These are phyloP conservation scores for Staurois parvus DNA, from an alignment of 2,797 vertebrate species.

Conservation along the genomic window DNA sequence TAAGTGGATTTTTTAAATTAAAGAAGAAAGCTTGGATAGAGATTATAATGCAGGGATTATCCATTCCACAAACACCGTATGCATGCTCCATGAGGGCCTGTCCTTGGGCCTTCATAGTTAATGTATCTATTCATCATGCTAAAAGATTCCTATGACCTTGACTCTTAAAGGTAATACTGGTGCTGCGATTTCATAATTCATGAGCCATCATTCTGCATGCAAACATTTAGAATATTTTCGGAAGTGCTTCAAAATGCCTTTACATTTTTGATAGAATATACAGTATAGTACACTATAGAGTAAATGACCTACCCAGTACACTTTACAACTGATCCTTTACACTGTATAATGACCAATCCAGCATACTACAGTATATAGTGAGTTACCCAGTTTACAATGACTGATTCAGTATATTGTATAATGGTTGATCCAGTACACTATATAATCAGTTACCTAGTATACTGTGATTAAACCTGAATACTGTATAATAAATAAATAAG, in stretches of 20 bases:
- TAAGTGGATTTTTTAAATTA: too few species aligned
- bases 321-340: too few species aligned
- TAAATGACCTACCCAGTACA: too few species aligned
- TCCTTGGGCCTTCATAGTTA: constrained; percentile 25
- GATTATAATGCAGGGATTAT: neutral
- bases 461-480: too few species aligned
- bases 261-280: neutral
- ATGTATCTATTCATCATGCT: constrained; percentile 26
- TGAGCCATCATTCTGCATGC: neutral
- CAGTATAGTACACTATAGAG: neutral
- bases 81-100: neutral
- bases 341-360: neutral
- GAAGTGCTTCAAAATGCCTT: neutral
- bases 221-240: neutral
- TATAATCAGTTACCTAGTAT: too few species aligned
- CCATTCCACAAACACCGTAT: neutral
- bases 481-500: too few species aligned
- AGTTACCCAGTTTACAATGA: too few species aligned
- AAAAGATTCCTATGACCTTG: constrained; percentile 28
- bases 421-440: too few species aligned
- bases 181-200: neutral
- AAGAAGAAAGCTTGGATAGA: neutral
- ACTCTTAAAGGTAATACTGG: neutral
- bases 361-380: neutral
- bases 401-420: too few species aligned